These are phyloP conservation scores for Pocillopora meandrina DNA, from an alignment of 92 coral and sea anemone species.

Conservation along the genomic window DNA sequence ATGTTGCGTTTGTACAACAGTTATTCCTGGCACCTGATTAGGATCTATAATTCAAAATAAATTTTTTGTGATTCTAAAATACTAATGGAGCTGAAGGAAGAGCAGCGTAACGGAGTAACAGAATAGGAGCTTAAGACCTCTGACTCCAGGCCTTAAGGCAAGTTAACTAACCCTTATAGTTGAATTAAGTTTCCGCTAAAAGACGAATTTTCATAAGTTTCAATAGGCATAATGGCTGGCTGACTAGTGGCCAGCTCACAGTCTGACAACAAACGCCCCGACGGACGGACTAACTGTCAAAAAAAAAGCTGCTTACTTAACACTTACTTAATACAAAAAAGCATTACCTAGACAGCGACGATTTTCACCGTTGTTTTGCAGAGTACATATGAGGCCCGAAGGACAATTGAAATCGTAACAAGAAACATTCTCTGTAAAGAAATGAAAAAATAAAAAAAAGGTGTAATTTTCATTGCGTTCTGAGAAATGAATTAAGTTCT, in stretches of 20 bases:
- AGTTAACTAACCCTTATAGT: too few species aligned
- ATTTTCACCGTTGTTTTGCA: not conserved
- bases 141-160: too few species aligned
- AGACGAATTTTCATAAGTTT: too few species aligned
- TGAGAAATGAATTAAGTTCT: not conserved
- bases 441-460: not conserved
- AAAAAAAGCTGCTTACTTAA: too few species aligned
- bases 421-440: not conserved
- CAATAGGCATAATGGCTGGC: too few species aligned
- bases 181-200: too few species aligned
- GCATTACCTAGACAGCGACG: not conserved
- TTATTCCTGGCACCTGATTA: not conserved
- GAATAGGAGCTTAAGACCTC: too few species aligned
- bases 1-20: not conserved
- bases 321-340: not conserved
- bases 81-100: too few species aligned
- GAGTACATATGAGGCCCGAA: not conserved
- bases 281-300: not conserved
- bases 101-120: too few species aligned
- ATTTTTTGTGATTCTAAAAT: too few species aligned
- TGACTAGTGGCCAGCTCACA: not conserved
- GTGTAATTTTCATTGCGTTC: not conserved
- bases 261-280: not conserved
- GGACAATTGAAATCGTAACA: not conserved
- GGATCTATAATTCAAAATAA: too few species aligned